Base-by-base conservation (phyloP, 2,113 vertebrate genomes). In the Lichenostomus cassidix region DNA sequence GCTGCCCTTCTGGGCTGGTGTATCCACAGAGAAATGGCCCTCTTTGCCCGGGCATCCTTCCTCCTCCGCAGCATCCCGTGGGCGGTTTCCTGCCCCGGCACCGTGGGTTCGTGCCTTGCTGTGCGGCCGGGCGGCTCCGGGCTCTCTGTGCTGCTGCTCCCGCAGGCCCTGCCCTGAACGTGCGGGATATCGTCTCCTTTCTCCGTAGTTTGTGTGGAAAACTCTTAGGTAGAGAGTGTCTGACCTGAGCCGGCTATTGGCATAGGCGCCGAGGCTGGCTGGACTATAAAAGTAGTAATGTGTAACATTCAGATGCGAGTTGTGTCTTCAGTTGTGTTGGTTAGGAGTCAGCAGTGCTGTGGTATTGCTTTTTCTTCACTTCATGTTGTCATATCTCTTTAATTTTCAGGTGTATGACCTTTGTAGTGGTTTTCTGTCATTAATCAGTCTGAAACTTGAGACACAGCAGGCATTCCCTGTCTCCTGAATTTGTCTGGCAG, bases 1-100 rank as follows among this genome's bases (percentile, higher is more conserved):
- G 28, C 58, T 58, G 44, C 37, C 60, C 9, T 19, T 24, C 17
- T 6, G 23, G 28, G 77, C 71, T 64, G 22, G 5, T 25, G 65
- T n/a, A 5, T 21, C n/a, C 31, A 15, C 21, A 4, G 37, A 13
- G 69, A 7, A 12, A 5, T 3, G 1, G 28, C 3, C 7, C 37
- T 27, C 24, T 12, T 52, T 28, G 6, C 37, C 20, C 10, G 27
- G 35, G 58, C 59, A 27, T 2, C 41, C 9, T 18, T 35, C n/a
- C 33, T 14, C 59, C 1, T 0, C 4, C 44, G 1, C 60, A 3
- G 11, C 10, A 4, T 7, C 7, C 4, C 31, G 35, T 4, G 31
- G 83, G 68, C 37, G 8, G 22, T 5, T 28, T n/a, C 0, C 41
- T 55, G 5, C 31, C 33, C 20, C 58, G 1, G 53, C 81, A 5